Percentiles rank a stretch among this genome's conserved stretches.
phyloP scores from a whole-genome alignment of 2,797 vertebrate species.

The Pygocentrus nattereri region DNA sequence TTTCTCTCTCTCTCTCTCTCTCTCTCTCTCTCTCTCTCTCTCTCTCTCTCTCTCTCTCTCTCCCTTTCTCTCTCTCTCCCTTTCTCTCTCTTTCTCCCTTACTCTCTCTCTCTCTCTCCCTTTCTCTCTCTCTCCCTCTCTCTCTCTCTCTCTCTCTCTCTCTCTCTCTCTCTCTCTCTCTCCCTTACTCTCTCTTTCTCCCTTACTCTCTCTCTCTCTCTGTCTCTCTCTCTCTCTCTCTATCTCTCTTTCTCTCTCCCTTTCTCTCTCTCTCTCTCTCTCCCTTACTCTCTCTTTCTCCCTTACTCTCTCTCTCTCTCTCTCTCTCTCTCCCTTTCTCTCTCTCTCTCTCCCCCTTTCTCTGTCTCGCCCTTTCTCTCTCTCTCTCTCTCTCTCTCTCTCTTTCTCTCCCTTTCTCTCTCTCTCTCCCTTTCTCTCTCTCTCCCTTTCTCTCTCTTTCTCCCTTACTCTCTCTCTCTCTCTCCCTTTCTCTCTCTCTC shows the following conservation, averaged over 20 bases:
- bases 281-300: no score
- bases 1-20: neutral
- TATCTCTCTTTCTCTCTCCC: neutral
- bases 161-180: neutral
- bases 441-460: neutral
- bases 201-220: no score
- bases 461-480: neutral
- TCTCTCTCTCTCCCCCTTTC: neutral
- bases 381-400: neutral
- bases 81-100: neutral
- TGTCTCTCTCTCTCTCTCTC: neutral
- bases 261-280: neutral
- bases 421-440: neutral
- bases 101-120: neutral
- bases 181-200: no score
- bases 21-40: neutral
- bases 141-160: neutral
- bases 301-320: neutral
- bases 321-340: neutral
- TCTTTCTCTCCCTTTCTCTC: neutral
- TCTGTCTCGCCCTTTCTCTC: no score
- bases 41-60: neutral
- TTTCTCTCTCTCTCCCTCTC: neutral
- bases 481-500: neutral
- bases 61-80: neutral